Percentiles rank a stretch among this genome's conserved stretches.
phyloP scores from a whole-genome alignment of 2,113 vertebrate genomes.

The Alosa alosa region DNA sequence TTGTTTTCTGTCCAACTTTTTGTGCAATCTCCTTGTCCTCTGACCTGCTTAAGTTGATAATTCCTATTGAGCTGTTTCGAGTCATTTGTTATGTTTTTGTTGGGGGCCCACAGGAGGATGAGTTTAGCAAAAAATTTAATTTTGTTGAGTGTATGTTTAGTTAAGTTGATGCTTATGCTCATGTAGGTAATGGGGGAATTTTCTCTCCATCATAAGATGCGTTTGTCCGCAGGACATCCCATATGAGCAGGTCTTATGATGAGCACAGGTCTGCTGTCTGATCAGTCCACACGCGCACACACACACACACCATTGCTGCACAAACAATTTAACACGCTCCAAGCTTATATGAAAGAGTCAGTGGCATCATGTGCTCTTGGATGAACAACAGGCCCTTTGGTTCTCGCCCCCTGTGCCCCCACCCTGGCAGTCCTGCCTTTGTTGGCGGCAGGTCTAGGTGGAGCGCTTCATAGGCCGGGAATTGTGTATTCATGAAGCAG shows the following conservation, averaged over 20 bases:
- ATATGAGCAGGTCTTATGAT: conserved; percentile 1
- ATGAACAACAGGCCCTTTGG: background rate
- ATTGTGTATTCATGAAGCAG: background rate
- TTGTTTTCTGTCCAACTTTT: background rate
- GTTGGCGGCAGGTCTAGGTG: background rate
- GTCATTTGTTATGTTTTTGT: background rate
- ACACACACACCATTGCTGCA: background rate
- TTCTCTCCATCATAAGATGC: background rate
- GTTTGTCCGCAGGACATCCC: background rate
- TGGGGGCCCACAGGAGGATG: background rate
- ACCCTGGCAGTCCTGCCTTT: too few relatives aligned
- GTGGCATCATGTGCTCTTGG: background rate
- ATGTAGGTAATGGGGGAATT: background rate
- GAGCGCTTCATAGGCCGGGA: background rate
- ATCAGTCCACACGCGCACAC: background rate
- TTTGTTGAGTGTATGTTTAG: background rate
- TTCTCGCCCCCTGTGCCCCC: too few relatives aligned
- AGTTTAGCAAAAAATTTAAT: background rate
- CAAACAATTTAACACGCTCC: background rate
- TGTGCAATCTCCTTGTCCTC: background rate
- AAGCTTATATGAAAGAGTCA: background rate
- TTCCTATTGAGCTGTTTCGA: background rate
- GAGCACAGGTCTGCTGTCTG: background rate
- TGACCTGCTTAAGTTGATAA: background rate
- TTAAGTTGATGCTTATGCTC: background rate